A percentile compares a stretch with the other conserved stretches of the same genome.
Conservation (phyloP, 2,797 vertebrate species). For the Crenichthys baileyi region DNA sequence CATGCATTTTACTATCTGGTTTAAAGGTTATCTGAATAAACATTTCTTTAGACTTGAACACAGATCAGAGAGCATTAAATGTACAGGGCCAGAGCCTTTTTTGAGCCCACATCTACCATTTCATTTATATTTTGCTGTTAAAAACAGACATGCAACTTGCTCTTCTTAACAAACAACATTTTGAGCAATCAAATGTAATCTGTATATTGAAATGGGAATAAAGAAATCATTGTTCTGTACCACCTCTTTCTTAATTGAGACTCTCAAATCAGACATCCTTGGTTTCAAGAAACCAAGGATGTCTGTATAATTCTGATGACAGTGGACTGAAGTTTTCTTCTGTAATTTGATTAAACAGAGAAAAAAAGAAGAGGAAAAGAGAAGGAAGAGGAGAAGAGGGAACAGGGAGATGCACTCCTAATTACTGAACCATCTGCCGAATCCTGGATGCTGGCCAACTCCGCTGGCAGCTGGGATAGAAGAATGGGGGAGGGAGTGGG, state of each 20-base stretch:
- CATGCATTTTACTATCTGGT: conserved; percentile 30
- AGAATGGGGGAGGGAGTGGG: conserved; percentile 72
- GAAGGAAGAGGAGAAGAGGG: conserved; percentile 72
- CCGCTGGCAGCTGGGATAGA: conserved; percentile 86
- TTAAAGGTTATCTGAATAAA: conserved; percentile 54
- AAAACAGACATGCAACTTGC: conserved; percentile 43
- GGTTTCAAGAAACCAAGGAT: conserved; percentile 55
- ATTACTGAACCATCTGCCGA: conserved; percentile 90
- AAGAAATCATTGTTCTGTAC: conserved; percentile 42
- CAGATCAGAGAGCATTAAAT: conserved; percentile 31
- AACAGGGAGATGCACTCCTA: conserved; percentile 84
- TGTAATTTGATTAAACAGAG: conserved; percentile 87
- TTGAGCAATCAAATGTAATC: conserved; percentile 43
- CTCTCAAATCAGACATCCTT: conserved; percentile 42
- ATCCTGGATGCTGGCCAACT: conserved; percentile 86
- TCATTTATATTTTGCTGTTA: conserved; percentile 33
- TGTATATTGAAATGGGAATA: conserved; percentile 31
- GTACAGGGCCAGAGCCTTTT: conserved; percentile 40
- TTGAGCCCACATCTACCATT: conserved; percentile 18
- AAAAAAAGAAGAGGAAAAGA: conserved; percentile 68
- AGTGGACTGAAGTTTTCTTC: conserved; percentile 78
- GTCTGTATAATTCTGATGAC: conserved; percentile 66
- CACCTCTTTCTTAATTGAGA: conserved; percentile 46
- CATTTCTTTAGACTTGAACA: conserved; percentile 29
- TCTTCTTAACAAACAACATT: conserved; percentile 25